Evolutionary conservation across 2,797 vertebrate genomes (phyloP).

Genomic region (Eptatretus atami): DNA sequence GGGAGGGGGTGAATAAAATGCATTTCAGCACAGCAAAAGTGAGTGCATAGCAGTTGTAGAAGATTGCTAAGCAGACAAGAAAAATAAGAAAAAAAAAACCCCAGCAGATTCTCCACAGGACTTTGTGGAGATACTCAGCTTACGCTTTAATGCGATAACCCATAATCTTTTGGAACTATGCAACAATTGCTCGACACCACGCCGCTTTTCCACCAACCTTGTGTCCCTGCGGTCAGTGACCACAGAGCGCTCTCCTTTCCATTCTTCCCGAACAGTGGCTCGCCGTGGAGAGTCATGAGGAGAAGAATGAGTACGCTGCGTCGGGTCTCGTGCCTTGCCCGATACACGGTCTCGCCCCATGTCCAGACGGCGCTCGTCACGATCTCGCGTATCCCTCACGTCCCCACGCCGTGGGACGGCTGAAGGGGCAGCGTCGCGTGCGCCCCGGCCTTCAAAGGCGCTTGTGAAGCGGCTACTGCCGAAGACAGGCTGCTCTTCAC

Average conservation of each 20-base stretch:
- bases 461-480: not conserved
- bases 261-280: slow-evolving; percentile 1
- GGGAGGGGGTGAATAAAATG: not conserved
- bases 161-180: no score
- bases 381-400: not conserved
- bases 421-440: no score
- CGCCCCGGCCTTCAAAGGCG: not conserved
- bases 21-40: not conserved
- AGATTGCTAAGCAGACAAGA: not conserved
- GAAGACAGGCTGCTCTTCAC: slow-evolving; percentile 1
- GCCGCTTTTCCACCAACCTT: no score
- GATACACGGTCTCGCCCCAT: not conserved
- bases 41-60: not conserved
- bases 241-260: slow-evolving; percentile 5
- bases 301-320: not conserved
- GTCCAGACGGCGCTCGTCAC: not conserved
- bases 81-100: no score
- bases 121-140: no score
- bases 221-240: not conserved
- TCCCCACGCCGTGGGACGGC: not conserved
- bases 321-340: not conserved
- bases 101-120: no score
- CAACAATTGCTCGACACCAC: no score
- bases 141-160: no score
- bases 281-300: slow-evolving; percentile 3